Evolutionary conservation across 2,797 vertebrate genomes (phyloP).

Genomic region (Hippopotamyrus pictus): DNA sequence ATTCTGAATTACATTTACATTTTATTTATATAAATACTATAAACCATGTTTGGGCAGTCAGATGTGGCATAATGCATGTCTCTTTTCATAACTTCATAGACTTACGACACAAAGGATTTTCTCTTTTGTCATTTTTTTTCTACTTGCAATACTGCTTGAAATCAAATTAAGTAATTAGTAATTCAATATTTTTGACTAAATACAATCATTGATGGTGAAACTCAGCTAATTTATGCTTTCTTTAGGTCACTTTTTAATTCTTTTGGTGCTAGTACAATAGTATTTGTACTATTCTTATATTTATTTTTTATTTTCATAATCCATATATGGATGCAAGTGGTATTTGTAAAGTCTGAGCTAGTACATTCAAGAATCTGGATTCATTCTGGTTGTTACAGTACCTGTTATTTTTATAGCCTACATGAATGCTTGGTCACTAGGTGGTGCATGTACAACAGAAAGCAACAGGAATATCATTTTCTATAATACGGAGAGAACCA

Average conservation of each 20-base stretch:
- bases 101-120: background rate
- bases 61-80: conserved; percentile 4
- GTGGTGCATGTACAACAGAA: conserved; percentile 12
- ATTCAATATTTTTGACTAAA: background rate
- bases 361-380: background rate
- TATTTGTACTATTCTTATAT: background rate
- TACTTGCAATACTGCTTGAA: background rate
- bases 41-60: conserved; percentile 1
- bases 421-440: background rate
- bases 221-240: background rate
- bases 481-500: background rate
- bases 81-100: background rate
- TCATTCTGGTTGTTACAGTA: background rate
- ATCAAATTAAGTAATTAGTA: background rate
- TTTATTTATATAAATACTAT: background rate
- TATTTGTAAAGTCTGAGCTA: background rate
- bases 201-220: background rate
- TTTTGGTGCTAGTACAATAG: background rate
- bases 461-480: background rate
- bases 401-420: background rate
- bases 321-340: background rate
- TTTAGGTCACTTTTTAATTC: background rate
- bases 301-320: conserved; percentile 8
- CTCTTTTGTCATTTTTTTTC: background rate
- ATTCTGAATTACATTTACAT: background rate